These are phyloP conservation scores for Blastobasis lacticolella DNA, from an alignment of 2,888 invertebrate genomes.

Conservation along the genomic window DNA sequence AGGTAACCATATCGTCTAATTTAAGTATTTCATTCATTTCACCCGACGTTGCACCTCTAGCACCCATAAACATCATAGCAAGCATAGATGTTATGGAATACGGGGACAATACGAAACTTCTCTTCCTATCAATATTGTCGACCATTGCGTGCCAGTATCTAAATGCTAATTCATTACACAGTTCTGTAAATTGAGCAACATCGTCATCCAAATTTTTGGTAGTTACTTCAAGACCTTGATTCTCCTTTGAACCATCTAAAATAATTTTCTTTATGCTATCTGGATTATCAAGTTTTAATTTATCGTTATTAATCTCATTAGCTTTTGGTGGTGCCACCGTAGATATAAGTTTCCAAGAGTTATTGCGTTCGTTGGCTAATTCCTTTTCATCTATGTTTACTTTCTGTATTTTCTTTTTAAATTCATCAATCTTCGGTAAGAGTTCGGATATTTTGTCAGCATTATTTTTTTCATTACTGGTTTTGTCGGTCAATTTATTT, in stretches of 20 bases:
- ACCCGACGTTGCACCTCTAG: slow-evolving; percentile 88
- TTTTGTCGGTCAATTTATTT: slow-evolving; percentile 3
- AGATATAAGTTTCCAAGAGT: slow-evolving; percentile 75
- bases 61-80: slow-evolving; percentile 93
- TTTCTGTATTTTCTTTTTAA: slow-evolving; percentile 65
- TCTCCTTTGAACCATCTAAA: slow-evolving; percentile 58
- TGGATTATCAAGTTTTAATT: slow-evolving; percentile 41
- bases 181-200: slow-evolving; percentile 82
- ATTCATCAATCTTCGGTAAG: slow-evolving; percentile 56
- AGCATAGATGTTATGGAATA: slow-evolving; percentile 89
- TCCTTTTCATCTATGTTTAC: slow-evolving; percentile 64
- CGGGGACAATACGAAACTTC: slow-evolving; percentile 87
- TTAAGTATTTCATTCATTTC: slow-evolving; percentile 92
- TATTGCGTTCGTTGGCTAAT: slow-evolving; percentile 47
- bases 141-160: slow-evolving; percentile 85
- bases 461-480: slow-evolving; percentile 10
- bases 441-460: slow-evolving; percentile 7
- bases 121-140: slow-evolving; percentile 80
- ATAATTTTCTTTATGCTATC: slow-evolving; percentile 49
- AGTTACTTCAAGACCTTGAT: slow-evolving; percentile 84
- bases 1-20: slow-evolving; percentile 90
- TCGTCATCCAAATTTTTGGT: slow-evolving; percentile 82
- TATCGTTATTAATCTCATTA: slow-evolving; percentile 52
- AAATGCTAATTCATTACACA: slow-evolving; percentile 90
- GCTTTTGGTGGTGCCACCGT: slow-evolving; percentile 69